A percentile compares a stretch with the other conserved stretches of the same genome.
phyloP scores from a whole-genome alignment of 2,113 vertebrate species.

The Elaphurus davidianus region DNA sequence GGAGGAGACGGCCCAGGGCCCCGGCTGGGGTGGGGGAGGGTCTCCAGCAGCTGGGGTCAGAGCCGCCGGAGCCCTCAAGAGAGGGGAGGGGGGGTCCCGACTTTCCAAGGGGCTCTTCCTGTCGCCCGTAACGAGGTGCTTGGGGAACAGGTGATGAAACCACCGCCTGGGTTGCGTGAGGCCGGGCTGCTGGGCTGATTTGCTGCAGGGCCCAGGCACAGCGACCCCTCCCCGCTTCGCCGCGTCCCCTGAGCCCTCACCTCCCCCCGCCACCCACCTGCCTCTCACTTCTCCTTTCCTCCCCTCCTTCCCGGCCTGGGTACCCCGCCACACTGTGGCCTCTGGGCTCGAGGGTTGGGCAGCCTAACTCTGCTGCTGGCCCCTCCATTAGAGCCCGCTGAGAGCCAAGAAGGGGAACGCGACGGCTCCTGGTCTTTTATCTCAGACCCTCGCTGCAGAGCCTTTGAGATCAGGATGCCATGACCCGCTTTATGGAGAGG shows the following conservation, averaged over 20 bases:
- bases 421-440: neutral
- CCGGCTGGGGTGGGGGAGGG: neutral
- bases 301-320: neutral
- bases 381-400: neutral
- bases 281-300: constrained; percentile 70
- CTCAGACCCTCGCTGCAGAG: neutral
- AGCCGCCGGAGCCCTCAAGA: neutral
- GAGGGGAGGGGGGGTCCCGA: neutral
- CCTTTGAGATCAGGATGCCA: neutral
- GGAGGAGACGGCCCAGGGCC: neutral
- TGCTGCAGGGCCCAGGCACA: neutral
- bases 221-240: constrained; percentile 37
- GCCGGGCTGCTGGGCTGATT: neutral
- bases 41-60: neutral
- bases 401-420: neutral
- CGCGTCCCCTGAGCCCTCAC: neutral
- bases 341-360: neutral
- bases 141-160: constrained; percentile 78
- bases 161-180: constrained; percentile 51
- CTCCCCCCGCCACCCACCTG: constrained; percentile 47
- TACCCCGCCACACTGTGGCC: neutral
- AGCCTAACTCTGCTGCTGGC: neutral
- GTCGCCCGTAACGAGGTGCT: constrained; percentile 66
- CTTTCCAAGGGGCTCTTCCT: constrained; percentile 71
- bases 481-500: neutral